These are phyloP conservation scores for Ichneumon xanthorius DNA, from an alignment of 2,888 invertebrate species.

Conservation along the genomic window DNA sequence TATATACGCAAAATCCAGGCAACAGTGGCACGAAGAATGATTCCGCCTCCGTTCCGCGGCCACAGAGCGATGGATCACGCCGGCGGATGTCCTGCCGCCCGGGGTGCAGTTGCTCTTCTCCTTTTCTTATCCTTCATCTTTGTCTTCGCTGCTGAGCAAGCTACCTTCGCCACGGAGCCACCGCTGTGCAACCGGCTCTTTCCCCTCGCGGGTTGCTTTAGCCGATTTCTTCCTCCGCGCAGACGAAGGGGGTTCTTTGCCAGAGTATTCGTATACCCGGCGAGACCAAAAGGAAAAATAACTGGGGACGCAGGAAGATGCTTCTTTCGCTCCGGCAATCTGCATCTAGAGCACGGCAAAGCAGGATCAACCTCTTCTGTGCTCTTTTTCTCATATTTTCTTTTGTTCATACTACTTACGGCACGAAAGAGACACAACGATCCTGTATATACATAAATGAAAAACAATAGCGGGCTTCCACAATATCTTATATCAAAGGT, in stretches of 20 bases:
- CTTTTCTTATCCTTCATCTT: constrained; percentile 60
- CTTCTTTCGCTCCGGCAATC: constrained; percentile 37
- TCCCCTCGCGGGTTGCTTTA: constrained; percentile 21
- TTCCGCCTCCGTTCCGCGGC: constrained; percentile 35
- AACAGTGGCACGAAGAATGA: constrained; percentile 29
- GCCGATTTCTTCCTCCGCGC: constrained; percentile 26
- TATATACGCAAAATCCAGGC: constrained; percentile 19
- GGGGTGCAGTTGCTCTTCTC: constrained; percentile 44
- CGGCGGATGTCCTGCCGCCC: constrained; percentile 73
- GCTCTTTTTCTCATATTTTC: constrained; percentile 12
- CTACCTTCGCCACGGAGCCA: constrained; percentile 28
- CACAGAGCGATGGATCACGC: constrained; percentile 74
- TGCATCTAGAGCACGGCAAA: constrained; percentile 26
- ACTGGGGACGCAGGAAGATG: constrained; percentile 24
- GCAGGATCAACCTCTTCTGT: constrained; percentile 20
- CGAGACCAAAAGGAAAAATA: constrained; percentile 20
- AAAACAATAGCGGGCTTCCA: constrained; percentile 9
- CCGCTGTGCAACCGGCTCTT: constrained; percentile 29
- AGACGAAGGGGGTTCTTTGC: constrained; percentile 30
- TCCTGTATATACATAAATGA: background rate
- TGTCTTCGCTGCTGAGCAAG: constrained; percentile 54
- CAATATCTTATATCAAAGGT: background rate
- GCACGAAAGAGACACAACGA: background rate
- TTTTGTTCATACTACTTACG: constrained; percentile 14
- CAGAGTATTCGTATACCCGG: background rate